Conservation (phyloP, 2,113 vertebrate genomes). For the Motacilla tschutschensis region DNA sequence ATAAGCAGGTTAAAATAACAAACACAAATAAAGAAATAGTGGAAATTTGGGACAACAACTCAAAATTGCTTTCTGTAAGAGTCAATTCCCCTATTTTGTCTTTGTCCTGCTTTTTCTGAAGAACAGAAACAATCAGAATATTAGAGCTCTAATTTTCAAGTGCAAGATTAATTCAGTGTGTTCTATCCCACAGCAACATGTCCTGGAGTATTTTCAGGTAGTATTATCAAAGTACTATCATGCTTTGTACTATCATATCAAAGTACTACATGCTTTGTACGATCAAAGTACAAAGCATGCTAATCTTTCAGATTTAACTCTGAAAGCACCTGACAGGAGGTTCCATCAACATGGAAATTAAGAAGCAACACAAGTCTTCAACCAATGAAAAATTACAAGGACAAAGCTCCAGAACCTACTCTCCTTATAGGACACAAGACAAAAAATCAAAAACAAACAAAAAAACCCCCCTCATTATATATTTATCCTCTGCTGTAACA, state of each 20-base stretch:
- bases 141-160: background rate
- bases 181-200: background rate
- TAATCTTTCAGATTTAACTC: background rate
- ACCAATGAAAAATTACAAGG: background rate
- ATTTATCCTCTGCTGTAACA: background rate
- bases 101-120: background rate
- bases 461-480: background rate
- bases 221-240: background rate
- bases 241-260: too few relatives aligned
- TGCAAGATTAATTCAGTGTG: background rate
- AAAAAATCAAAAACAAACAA: too few relatives aligned
- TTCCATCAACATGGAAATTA: background rate
- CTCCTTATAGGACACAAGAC: background rate
- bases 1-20: background rate
- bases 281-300: too few relatives aligned
- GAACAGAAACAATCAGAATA: background rate
- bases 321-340: background rate
- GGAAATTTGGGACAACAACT: background rate
- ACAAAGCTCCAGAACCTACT: background rate
- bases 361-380: background rate
- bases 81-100: background rate
- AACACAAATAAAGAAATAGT: background rate
- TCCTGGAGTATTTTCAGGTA: background rate
- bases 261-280: too few relatives aligned
- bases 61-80: background rate